phyloP scores from a whole-genome alignment of 2,888 invertebrate genomes.

The Syritta pipiens region DNA sequence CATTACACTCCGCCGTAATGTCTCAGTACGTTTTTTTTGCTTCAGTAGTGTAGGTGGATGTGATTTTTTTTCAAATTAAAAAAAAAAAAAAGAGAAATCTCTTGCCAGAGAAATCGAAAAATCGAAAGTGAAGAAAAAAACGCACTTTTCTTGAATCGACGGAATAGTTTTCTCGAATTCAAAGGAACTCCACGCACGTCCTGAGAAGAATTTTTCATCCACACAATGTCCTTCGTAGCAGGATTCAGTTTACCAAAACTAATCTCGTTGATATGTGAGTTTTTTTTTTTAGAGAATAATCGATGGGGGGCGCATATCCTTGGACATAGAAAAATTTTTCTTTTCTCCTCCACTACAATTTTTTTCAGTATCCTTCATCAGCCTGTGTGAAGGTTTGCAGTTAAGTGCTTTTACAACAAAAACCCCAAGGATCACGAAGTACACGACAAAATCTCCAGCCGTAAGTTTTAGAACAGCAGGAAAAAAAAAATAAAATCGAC shows the following conservation, averaged over 20 bases:
- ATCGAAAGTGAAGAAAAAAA: too few relatives aligned
- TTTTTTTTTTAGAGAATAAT: constrained; percentile 52
- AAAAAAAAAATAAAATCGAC: background rate
- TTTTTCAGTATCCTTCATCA: constrained; percentile 71
- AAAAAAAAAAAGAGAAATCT: too few relatives aligned
- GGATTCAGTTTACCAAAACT: constrained; percentile 43
- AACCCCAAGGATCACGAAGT: constrained; percentile 84
- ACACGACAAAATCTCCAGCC: constrained; percentile 81
- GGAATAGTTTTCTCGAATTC: background rate
- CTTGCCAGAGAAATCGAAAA: background rate
- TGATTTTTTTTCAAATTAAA: constrained; percentile 35
- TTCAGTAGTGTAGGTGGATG: constrained; percentile 41
- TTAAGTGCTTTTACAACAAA: constrained; percentile 82
- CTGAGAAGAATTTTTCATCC: background rate
- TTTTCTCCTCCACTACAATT: background rate
- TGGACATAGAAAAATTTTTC: constrained; percentile 3
- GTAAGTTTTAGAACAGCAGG: constrained; percentile 71
- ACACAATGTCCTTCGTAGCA: constrained; percentile 28
- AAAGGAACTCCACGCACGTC: background rate
- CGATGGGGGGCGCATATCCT: constrained; percentile 42
- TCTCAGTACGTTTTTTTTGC: constrained; percentile 27
- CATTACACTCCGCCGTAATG: constrained; percentile 16
- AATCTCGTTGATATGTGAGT: constrained; percentile 48
- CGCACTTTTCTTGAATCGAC: too few relatives aligned
- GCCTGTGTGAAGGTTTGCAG: constrained; percentile 78